Evolutionary conservation across 2,888 invertebrate species (phyloP).

Genomic region (Himalopsyche tibetana): DNA sequence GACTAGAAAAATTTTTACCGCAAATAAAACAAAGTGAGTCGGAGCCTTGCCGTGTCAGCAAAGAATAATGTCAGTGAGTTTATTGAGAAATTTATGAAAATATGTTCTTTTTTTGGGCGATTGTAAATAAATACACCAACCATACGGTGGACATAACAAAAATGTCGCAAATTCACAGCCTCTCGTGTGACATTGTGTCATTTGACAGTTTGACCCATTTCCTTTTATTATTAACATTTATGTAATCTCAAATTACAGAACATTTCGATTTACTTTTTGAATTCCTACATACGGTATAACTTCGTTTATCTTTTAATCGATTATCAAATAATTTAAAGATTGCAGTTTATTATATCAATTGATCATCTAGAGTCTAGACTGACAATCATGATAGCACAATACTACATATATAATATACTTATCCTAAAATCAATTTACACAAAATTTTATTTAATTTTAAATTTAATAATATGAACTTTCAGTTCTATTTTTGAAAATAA

Average conservation of each 20-base stretch:
- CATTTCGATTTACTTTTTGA: neutral
- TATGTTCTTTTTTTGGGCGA: neutral
- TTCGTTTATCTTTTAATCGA: too few species aligned
- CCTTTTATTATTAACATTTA: neutral
- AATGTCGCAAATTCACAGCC: constrained; percentile 37
- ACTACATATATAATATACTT: too few species aligned
- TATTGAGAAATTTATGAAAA: constrained; percentile 4
- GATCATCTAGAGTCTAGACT: too few species aligned
- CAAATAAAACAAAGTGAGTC: neutral
- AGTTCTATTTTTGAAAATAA: too few species aligned
- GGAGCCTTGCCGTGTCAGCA: neutral
- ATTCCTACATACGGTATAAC: too few species aligned
- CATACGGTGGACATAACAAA: neutral
- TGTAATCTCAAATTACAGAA: neutral
- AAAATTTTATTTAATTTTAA: too few species aligned
- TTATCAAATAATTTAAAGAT: too few species aligned
- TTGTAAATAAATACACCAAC: neutral
- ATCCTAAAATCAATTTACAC: too few species aligned
- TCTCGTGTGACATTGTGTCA: constrained; percentile 15
- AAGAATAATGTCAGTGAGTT: neutral
- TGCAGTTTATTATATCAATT: too few species aligned
- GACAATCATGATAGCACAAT: too few species aligned
- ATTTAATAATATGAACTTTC: too few species aligned
- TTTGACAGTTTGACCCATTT: constrained; percentile 17
- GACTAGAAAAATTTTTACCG: too few species aligned